Conservation (phyloP, 2,888 invertebrate species). For the Lottia gigantea region DNA sequence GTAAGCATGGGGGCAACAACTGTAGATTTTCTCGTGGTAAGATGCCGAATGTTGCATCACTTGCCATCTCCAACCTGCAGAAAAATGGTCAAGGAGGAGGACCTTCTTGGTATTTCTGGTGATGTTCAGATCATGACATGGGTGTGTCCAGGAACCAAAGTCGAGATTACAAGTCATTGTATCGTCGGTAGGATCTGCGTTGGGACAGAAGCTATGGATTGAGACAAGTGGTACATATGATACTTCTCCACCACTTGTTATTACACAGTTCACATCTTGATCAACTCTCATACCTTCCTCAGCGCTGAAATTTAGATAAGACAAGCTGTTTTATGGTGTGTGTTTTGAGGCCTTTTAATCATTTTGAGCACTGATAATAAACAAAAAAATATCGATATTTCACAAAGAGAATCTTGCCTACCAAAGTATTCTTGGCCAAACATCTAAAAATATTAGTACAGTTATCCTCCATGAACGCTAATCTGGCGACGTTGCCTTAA, state of each 20-base stretch:
- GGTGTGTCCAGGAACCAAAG: not conserved
- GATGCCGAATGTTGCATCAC: not conserved
- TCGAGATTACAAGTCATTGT: not conserved
- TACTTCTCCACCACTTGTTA: not conserved
- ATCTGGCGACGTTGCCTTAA: too few species aligned
- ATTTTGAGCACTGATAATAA: too few species aligned
- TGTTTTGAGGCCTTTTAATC: too few species aligned
- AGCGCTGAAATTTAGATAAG: not conserved
- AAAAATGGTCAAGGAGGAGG: not conserved
- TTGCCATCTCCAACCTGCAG: not conserved
- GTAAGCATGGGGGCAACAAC: not conserved
- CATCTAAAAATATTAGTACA: too few species aligned
- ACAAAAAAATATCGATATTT: too few species aligned
- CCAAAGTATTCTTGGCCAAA: too few species aligned
- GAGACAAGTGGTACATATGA: not conserved
- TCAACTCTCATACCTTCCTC: not conserved
- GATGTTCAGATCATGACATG: not conserved
- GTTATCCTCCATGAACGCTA: too few species aligned
- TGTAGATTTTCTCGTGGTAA: not conserved
- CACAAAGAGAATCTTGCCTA: too few species aligned
- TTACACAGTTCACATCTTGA: not conserved
- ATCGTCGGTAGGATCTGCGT: not conserved
- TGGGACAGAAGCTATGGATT: not conserved
- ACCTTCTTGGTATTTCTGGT: not conserved
- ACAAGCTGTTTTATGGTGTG: not conserved